Conservation (phyloP, 2,797 vertebrate genomes). For the Triplophysa yarkandensis region DNA sequence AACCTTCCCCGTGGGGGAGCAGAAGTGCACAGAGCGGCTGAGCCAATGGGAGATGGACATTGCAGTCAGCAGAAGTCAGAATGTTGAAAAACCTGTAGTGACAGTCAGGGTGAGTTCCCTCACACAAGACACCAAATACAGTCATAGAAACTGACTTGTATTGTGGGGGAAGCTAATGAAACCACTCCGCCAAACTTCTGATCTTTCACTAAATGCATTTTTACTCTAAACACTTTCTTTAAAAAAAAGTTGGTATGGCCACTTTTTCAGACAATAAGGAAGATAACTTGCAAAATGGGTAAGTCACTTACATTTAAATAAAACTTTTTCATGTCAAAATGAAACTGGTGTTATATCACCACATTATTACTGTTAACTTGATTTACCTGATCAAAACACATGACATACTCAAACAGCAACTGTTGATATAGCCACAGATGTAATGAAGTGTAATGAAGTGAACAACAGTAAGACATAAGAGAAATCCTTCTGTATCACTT, state of each 20-base stretch:
- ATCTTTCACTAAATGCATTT: constrained; percentile 33
- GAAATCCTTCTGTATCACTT: constrained; percentile 38
- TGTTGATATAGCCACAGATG: not conserved
- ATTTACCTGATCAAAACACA: not conserved
- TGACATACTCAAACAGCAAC: not conserved
- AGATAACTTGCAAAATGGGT: constrained; percentile 59
- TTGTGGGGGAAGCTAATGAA: constrained; percentile 23
- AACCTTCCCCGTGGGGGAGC: constrained; percentile 35
- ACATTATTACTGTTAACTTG: not conserved
- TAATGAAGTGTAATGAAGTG: constrained; percentile 2
- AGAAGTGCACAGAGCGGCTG: constrained; percentile 58
- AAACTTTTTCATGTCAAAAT: constrained; percentile 24
- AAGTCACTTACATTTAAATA: constrained; percentile 32
- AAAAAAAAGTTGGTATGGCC: constrained; percentile 60
- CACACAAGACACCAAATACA: constrained; percentile 40
- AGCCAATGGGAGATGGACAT: constrained; percentile 56
- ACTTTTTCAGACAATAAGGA: constrained; percentile 45
- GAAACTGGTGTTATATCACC: not conserved
- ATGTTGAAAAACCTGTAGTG: constrained; percentile 69
- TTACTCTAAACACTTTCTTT: constrained; percentile 14
- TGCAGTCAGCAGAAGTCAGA: constrained; percentile 51
- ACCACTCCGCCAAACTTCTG: constrained; percentile 6
- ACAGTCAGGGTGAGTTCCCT: constrained; percentile 47
- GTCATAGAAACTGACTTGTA: constrained; percentile 25
- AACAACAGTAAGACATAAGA: constrained; percentile 29